Evolutionary conservation across 1,140 invertebrate species (phyloP).

Genomic region (Uloborus diversus): DNA sequence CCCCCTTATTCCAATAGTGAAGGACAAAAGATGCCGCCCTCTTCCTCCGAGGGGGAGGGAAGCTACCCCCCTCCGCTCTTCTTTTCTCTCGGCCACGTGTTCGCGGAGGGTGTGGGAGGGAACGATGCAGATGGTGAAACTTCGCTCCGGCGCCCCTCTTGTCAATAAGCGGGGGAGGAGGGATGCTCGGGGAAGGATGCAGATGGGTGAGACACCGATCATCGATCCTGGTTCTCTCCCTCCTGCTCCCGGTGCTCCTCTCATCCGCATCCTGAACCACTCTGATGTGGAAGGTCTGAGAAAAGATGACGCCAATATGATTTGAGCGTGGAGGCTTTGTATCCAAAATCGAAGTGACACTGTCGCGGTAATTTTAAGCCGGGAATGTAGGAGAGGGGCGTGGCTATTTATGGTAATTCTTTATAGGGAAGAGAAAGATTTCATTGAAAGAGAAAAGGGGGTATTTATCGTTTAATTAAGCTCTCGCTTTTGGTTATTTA

Average conservation of each 20-base stretch:
- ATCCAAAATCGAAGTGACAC: not conserved
- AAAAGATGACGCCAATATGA: not conserved
- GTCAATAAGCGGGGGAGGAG: not conserved
- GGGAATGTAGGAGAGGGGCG: not conserved
- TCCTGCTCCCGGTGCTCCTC: not conserved
- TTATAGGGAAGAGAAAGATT: no score
- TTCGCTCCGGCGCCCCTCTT: not conserved
- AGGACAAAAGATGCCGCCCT: not conserved
- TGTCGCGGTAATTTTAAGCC: not conserved
- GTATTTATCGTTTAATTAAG: not conserved
- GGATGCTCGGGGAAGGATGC: conserved; percentile 2
- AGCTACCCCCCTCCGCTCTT: not conserved
- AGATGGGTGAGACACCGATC: conserved; percentile 35
- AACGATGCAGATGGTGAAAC: conserved; percentile 21
- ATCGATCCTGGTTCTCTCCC: conserved; percentile 22
- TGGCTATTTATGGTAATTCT: no score
- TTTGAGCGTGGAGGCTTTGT: not conserved
- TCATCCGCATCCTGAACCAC: not conserved
- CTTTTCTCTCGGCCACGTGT: conserved; percentile 22
- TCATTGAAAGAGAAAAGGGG: no score
- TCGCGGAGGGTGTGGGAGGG: conserved; percentile 5
- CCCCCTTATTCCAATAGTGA: not conserved
- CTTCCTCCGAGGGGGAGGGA: not conserved
- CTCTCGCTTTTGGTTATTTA: not conserved
- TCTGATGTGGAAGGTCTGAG: not conserved